Conservation (phyloP, 2,888 invertebrate genomes). For the Incurvaria masculella region DNA sequence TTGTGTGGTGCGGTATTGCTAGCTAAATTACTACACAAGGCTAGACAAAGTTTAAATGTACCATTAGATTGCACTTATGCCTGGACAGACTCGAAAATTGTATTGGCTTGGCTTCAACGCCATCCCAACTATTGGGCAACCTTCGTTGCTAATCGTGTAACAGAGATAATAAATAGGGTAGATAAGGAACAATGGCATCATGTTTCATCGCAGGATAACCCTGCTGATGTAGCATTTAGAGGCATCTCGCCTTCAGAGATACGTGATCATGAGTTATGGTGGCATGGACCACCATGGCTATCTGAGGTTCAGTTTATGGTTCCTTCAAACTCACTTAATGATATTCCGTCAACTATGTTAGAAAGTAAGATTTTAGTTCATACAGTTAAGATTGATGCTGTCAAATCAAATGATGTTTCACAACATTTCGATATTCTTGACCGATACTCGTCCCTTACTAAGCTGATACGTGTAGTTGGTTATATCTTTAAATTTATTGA, state of each 20-base stretch:
- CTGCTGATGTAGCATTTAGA: conserved; percentile 11
- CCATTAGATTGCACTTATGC: conserved; percentile 8
- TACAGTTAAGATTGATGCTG: no score
- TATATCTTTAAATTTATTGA: background rate
- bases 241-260: conserved; percentile 5
- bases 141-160: conserved; percentile 19
- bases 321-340: background rate
- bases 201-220: conserved; percentile 10
- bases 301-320: background rate
- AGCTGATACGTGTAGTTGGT: background rate
- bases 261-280: conserved; percentile 7
- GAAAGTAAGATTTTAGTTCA: background rate
- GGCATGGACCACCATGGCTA: background rate
- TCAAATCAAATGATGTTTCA: no score
- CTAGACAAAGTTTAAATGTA: conserved; percentile 7
- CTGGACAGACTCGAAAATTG: conserved; percentile 19
- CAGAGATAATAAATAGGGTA: conserved; percentile 11
- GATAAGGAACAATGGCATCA: conserved; percentile 9
- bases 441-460: background rate
- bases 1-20: conserved; percentile 19
- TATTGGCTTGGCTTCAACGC: conserved; percentile 15
- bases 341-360: background rate
- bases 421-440: no score
- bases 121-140: conserved; percentile 15
- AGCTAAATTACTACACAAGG: conserved; percentile 11